Conservation (phyloP, 2,888 invertebrate species). For the Tanaodytes sp. region DNA sequence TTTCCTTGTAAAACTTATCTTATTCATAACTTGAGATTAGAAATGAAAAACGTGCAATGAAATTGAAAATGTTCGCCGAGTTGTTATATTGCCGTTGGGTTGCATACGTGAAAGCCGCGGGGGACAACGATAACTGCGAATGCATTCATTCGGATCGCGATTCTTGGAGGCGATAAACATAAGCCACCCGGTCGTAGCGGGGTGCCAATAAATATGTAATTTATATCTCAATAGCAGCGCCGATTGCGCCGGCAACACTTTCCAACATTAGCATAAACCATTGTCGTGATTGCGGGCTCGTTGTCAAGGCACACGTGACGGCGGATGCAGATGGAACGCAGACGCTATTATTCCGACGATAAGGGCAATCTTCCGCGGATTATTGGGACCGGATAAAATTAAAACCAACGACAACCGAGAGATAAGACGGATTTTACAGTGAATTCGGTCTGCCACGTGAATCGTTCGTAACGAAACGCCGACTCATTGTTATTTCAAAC, state of each 20-base stretch:
- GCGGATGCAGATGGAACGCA: conserved; percentile 18
- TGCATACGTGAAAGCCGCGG: conserved; percentile 35
- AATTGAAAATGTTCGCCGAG: background rate
- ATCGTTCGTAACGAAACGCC: background rate
- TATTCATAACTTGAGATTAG: too few species aligned
- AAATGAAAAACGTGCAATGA: background rate
- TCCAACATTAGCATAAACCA: conserved; percentile 62
- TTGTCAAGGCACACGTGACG: conserved; percentile 56
- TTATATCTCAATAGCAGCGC: conserved; percentile 59
- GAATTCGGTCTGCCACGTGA: background rate
- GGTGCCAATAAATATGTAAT: conserved; percentile 64
- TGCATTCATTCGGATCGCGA: conserved; percentile 56
- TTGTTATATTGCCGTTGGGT: conserved; percentile 4
- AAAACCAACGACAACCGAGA: background rate
- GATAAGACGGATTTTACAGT: background rate
- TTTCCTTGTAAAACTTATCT: too few species aligned
- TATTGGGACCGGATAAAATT: conserved; percentile 5
- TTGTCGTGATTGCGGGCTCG: conserved; percentile 59
- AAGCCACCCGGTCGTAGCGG: conserved; percentile 57
- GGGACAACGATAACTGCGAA: conserved; percentile 56
- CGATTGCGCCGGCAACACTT: conserved; percentile 64
- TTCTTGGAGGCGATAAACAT: conserved; percentile 58
- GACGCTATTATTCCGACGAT: conserved; percentile 8
- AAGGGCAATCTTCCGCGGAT: conserved; percentile 16
- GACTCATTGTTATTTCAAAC: too few species aligned